These are phyloP conservation scores for Ganaspis brasiliensis DNA, from an alignment of 2,888 invertebrate genomes.

Conservation along the genomic window DNA sequence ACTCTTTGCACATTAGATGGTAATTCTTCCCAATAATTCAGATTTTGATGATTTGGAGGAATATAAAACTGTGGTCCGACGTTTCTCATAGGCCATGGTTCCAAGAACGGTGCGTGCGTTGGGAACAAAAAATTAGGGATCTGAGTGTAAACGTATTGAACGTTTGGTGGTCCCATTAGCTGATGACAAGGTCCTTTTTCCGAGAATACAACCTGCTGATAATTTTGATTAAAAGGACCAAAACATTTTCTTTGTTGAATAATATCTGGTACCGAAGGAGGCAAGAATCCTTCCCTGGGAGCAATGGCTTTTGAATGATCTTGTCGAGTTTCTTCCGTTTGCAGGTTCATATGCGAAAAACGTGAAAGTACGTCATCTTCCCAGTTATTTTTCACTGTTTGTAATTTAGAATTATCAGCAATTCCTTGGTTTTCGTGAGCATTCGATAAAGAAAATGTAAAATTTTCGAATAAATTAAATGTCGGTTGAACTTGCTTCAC, in stretches of 20 bases:
- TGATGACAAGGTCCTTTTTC: too few species aligned
- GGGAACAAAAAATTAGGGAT: too few species aligned
- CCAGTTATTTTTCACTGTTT: background rate
- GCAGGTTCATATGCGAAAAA: background rate
- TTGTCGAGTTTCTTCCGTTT: background rate
- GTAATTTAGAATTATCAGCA: background rate
- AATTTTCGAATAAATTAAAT: constrained; percentile 4
- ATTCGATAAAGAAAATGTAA: background rate
- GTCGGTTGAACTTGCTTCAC: background rate
- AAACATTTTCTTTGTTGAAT: too few species aligned
- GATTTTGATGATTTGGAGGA: background rate
- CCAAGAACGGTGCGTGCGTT: background rate
- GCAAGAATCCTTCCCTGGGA: background rate
- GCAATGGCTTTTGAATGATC: background rate
- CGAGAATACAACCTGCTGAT: too few species aligned
- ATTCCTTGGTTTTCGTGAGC: background rate
- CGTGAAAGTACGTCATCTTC: background rate
- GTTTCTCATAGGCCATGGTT: background rate
- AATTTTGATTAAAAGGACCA: too few species aligned
- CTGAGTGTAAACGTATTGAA: too few species aligned
- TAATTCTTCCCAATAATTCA: background rate
- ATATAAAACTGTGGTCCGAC: background rate
- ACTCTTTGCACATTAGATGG: too few species aligned
- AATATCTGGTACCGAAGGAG: too few species aligned
- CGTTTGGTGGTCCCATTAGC: too few species aligned